phyloP scores from a whole-genome alignment of 2,888 invertebrate genomes.

The Cosmia trapezina region DNA sequence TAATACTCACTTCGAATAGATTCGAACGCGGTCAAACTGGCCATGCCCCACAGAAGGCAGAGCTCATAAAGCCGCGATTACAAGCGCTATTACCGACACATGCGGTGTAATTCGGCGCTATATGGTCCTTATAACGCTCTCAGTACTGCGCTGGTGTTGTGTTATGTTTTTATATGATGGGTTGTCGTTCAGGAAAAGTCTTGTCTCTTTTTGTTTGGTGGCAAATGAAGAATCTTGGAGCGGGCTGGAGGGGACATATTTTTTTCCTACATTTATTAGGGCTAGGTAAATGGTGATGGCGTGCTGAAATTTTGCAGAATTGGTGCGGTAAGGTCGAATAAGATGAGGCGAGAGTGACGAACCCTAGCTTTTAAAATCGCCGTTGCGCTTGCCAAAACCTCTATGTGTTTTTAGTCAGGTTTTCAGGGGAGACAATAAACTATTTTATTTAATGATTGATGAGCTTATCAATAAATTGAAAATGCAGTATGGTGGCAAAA shows the following conservation, averaged over 20 bases:
- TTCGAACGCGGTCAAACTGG: slow-evolving; percentile 1
- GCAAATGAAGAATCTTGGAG: slow-evolving; percentile 1
- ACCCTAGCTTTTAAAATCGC: not conserved
- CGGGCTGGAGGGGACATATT: not conserved
- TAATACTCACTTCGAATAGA: not conserved
- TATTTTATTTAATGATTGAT: too few relatives aligned
- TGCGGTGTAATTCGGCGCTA: slow-evolving; percentile 44
- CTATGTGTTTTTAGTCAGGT: too few relatives aligned
- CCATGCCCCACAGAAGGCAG: slow-evolving; percentile 8
- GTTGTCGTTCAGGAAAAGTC: not conserved
- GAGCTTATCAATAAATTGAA: too few relatives aligned
- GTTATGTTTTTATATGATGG: slow-evolving; percentile 28
- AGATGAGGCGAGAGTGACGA: not conserved
- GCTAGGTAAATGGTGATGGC: not conserved
- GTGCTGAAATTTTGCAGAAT: not conserved
- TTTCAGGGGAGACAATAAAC: too few relatives aligned
- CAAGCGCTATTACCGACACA: slow-evolving; percentile 41
- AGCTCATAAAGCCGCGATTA: slow-evolving; percentile 26
- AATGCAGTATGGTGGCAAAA: too few relatives aligned
- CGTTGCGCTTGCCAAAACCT: too few relatives aligned
- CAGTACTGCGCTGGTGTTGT: slow-evolving; percentile 14
- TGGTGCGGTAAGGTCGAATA: not conserved
- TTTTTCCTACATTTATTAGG: not conserved
- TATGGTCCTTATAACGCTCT: slow-evolving; percentile 34
- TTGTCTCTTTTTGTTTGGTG: slow-evolving; percentile 19